Evolutionary conservation across 1,140 invertebrate species (phyloP).

Genomic region (Penaeus indicus): DNA sequence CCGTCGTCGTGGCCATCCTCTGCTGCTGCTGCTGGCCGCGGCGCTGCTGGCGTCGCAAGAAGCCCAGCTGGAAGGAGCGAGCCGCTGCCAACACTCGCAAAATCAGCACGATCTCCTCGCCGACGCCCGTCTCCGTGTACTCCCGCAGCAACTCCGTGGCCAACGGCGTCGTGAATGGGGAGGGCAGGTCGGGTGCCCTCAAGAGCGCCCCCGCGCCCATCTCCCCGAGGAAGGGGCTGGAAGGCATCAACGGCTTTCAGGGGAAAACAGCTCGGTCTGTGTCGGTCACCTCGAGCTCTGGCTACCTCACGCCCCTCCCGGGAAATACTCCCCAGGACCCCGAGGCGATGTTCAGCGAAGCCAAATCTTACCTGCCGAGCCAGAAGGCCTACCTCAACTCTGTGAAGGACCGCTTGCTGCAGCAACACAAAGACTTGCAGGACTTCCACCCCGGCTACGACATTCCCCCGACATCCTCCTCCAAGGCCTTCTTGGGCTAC

Average conservation of each 20-base stretch:
- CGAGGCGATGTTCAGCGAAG: not conserved
- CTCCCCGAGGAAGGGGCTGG: not conserved
- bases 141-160: constrained; percentile 29
- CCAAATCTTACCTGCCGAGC: not conserved
- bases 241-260: not conserved
- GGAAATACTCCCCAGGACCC: constrained; percentile 18
- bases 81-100: constrained; percentile 1
- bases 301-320: constrained; percentile 46
- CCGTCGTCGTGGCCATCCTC: constrained; percentile 38
- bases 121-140: constrained; percentile 42
- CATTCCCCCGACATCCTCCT: constrained; percentile 43
- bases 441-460: constrained; percentile 55
- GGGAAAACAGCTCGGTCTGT: constrained; percentile 19
- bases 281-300: constrained; percentile 35
- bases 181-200: not conserved
- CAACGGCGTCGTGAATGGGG: not conserved
- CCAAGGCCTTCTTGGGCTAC: constrained; percentile 43
- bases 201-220: not conserved
- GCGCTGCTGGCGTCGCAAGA: constrained; percentile 4
- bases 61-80: not conserved
- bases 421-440: constrained; percentile 45
- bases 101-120: constrained; percentile 36
- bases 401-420: constrained; percentile 31
- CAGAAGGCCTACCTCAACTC: constrained; percentile 26
- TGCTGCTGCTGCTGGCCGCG: constrained; percentile 50